Evolutionary conservation across 2,797 vertebrate genomes (phyloP).

Genomic region (Odontamblyopus lacepedii): DNA sequence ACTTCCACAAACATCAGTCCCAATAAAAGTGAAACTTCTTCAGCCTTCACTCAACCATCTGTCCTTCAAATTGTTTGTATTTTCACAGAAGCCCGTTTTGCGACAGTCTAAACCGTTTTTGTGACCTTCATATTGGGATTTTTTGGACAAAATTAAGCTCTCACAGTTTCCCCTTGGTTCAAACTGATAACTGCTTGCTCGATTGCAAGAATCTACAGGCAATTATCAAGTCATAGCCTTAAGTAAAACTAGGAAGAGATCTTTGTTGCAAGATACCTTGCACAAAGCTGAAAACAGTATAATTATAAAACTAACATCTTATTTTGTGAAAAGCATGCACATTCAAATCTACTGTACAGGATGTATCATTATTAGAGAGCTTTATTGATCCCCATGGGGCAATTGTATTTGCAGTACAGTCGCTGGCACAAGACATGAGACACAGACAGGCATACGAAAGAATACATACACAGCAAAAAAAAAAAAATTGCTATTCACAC

Average conservation of each 20-base stretch:
- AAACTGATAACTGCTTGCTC: no score
- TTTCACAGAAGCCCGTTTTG: background rate
- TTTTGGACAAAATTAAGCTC: background rate
- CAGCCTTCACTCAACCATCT: background rate
- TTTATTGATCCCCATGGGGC: no score
- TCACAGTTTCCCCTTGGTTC: background rate
- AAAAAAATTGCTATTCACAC: no score
- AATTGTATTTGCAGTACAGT: no score
- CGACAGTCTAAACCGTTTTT: conserved; percentile 43
- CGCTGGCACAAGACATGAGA: no score
- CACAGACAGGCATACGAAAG: no score
- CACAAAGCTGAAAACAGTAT: no score
- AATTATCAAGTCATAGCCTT: no score
- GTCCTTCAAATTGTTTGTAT: background rate
- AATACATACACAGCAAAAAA: no score
- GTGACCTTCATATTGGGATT: conserved; percentile 15
- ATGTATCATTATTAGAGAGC: conserved; percentile 38
- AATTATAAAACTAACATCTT: background rate
- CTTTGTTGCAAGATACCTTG: no score
- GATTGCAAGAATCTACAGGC: no score
- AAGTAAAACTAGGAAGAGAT: no score
- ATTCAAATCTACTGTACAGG: conserved; percentile 13
- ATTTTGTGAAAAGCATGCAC: background rate
- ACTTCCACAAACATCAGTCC: background rate
- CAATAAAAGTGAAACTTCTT: background rate